Conservation (phyloP, 2,888 invertebrate genomes). For the Neuroscelio doddi region DNA sequence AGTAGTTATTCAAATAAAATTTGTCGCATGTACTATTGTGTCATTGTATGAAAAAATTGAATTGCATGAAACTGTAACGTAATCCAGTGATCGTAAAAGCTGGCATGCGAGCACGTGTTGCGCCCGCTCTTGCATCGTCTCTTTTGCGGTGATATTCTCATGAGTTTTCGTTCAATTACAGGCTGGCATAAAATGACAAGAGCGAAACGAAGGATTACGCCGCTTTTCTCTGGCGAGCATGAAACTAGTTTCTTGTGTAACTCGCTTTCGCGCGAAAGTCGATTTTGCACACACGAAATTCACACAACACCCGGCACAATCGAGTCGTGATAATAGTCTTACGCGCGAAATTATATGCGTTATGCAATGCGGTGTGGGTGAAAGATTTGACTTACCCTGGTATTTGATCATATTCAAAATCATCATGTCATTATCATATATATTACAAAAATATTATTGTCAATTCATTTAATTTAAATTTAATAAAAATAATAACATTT, state of each 20-base stretch:
- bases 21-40: no score
- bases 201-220: constrained; percentile 12
- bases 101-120: no score
- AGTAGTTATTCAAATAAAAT: no score
- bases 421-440: no score
- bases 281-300: constrained; percentile 42
- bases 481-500: no score
- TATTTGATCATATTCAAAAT: neutral
- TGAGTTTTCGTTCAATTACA: constrained; percentile 7
- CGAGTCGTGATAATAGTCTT: constrained; percentile 42
- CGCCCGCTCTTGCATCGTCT: neutral
- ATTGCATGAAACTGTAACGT: no score
- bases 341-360: constrained; percentile 21
- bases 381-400: neutral
- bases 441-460: no score
- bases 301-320: constrained; percentile 36
- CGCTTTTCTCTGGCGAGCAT: constrained; percentile 32
- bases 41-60: no score
- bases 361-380: constrained; percentile 5
- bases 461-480: no score
- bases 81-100: no score
- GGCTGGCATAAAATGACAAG: constrained; percentile 35
- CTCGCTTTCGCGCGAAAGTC: constrained; percentile 56
- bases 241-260: constrained; percentile 67
- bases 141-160: neutral